Percentiles rank a stretch among this genome's conserved stretches.
phyloP scores from a whole-genome alignment of 2,888 invertebrate genomes.

The Halictus quadricinctus region DNA sequence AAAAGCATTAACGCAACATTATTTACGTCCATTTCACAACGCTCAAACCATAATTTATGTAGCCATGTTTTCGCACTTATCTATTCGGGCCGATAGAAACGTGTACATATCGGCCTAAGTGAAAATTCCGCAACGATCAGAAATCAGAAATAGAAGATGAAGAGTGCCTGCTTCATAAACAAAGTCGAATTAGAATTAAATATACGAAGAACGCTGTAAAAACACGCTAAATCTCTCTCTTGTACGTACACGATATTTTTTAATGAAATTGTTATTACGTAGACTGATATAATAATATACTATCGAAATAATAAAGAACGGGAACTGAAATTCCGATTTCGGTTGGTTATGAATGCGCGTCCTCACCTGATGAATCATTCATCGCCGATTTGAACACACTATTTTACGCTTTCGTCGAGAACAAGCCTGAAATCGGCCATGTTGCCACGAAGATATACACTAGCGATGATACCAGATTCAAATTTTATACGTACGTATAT shows the following conservation, averaged over 20 bases:
- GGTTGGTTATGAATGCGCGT: conserved; percentile 28
- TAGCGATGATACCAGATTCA: too few species aligned
- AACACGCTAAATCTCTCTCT: neutral
- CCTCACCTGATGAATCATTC: conserved; percentile 44
- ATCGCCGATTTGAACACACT: conserved; percentile 19
- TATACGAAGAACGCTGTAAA: neutral
- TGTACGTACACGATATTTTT: neutral
- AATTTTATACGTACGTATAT: too few species aligned
- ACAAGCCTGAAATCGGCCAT: neutral
- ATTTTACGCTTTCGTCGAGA: neutral
- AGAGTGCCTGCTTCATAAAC: neutral
- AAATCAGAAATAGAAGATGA: neutral
- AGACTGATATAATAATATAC: too few species aligned
- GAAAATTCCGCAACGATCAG: neutral
- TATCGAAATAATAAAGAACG: too few species aligned
- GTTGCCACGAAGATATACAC: neutral
- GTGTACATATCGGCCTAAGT: neutral
- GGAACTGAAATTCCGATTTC: conserved; percentile 20
- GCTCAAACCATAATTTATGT: neutral
- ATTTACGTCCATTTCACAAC: neutral
- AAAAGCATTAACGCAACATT: neutral
- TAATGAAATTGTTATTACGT: too few species aligned
- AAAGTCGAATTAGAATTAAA: neutral
- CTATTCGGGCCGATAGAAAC: neutral
- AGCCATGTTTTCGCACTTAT: neutral